phyloP scores from a whole-genome alignment of 2,113 vertebrate species.

The Alosa alosa region DNA sequence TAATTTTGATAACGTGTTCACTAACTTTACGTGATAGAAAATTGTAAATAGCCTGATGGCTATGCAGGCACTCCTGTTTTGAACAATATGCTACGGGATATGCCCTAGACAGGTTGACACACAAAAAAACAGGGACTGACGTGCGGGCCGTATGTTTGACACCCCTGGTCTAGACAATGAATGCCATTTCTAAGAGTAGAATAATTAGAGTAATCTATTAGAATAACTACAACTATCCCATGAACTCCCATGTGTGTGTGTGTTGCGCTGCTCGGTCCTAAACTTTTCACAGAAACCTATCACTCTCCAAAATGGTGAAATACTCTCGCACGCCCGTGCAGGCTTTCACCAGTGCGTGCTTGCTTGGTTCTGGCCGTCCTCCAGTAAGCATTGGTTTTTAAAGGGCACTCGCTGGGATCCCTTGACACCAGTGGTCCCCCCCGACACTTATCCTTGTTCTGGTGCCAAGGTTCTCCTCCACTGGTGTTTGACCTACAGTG shows the following conservation, averaged over 20 bases:
- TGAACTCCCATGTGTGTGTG: neutral
- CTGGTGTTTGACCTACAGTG: neutral
- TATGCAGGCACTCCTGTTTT: too few relatives aligned
- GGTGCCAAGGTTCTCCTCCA: neutral
- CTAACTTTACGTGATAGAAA: too few relatives aligned
- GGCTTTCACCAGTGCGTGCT: neutral
- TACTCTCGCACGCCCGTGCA: neutral
- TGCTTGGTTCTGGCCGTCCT: neutral
- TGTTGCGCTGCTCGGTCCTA: neutral
- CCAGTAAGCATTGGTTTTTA: constrained; percentile 16
- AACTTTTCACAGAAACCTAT: neutral
- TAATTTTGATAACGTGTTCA: too few relatives aligned
- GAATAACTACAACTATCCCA: neutral
- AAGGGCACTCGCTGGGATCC: constrained; percentile 8
- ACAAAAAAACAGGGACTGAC: too few relatives aligned
- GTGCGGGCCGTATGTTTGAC: neutral
- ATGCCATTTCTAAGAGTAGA: neutral
- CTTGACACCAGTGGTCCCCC: neutral
- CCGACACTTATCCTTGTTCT: constrained; percentile 12
- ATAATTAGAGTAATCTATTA: neutral
- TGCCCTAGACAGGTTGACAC: too few relatives aligned
- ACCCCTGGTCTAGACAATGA: too few relatives aligned
- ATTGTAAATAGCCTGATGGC: too few relatives aligned
- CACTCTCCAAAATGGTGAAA: neutral
- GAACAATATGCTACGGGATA: too few relatives aligned